Base-by-base conservation (phyloP, 1,140 invertebrate species). In the Pollicipes pollicipes region DNA sequence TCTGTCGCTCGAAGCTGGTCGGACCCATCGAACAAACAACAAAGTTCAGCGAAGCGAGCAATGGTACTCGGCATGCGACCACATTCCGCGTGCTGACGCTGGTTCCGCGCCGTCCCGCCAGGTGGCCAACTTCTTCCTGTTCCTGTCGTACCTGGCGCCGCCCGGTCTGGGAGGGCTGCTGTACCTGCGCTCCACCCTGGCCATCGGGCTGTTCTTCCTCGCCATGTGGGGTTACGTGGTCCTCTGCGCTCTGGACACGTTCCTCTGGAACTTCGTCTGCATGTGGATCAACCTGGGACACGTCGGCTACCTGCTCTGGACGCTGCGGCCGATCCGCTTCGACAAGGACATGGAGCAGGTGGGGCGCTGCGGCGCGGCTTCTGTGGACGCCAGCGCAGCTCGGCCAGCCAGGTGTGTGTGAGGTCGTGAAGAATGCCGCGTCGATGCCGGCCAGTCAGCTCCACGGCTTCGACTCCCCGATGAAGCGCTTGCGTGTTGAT, bases 271-370 rank as follows among this genome's bases (percentile, higher is more conserved):
- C 77, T 84, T 86, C 76, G 84, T 87, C 63, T 93, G 93, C 80
- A 84, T 91, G 76, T 80, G 85, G 74, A 88, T 93, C 77, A 93
- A 93, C 82, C 85, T 89, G 74, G 80, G 91, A 75, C 90, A 93
- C 80, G 85, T 91, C 72, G 83, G 88, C 75, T 84, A 88, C 74
- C 85, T 93, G 74, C 85, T 92, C 73, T 93, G 89, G 81, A 85
- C 87, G 73, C 82, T 93, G 76, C 83, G 90, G 76, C 90, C 90
- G 21, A 86, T 92, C 72, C 88, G 86, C 77, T 93, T 93, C 77
- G 86, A 89, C 72, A 87, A 86, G 76, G 90, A 93, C 80, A 85
- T 94, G 75, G 90, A 93, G 80, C 87, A 89, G 84, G 88, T 89
- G 29, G 73, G 74, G 13, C 45, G 82, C n/a, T 75, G 76, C 79